These are phyloP conservation scores for Seriola quinqueradiata DNA, from an alignment of 2,113 vertebrate genomes.

Conservation along the genomic window DNA sequence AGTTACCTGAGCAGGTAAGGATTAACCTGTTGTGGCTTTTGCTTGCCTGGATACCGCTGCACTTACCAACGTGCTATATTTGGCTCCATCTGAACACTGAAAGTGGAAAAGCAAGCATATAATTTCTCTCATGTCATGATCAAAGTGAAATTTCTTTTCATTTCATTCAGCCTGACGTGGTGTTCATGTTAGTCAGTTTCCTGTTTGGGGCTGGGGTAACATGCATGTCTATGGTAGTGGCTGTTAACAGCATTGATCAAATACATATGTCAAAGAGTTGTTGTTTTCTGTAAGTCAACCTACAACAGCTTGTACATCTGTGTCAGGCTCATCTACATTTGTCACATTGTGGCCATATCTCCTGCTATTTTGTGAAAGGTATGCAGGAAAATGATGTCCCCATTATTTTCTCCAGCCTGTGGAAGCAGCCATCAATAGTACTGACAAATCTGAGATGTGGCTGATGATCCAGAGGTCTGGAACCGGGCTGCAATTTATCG, in stretches of 20 bases:
- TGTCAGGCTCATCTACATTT: background rate
- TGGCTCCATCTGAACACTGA: slow-evolving; percentile 7
- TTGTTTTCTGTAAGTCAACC: too few relatives aligned
- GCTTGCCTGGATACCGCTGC: slow-evolving; percentile 32
- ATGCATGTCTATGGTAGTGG: background rate
- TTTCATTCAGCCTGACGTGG: background rate
- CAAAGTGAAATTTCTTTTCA: background rate
- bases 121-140: background rate
- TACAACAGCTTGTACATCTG: background rate
- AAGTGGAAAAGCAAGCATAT: slow-evolving; percentile 1
- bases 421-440: too few relatives aligned
- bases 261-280: background rate
- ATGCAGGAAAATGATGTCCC: background rate
- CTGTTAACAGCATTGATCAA: background rate
- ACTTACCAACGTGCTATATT: slow-evolving; percentile 16
- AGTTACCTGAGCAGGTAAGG: slow-evolving; percentile 14
- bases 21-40: background rate
- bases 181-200: background rate
- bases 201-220: background rate
- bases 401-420: background rate
- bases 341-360: background rate
- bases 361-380: background rate
- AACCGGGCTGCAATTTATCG: too few relatives aligned
- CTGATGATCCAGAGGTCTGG: background rate
- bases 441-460: too few relatives aligned